Evolutionary conservation across 2,888 invertebrate species (phyloP).

Genomic region (Dascillus cervinus): DNA sequence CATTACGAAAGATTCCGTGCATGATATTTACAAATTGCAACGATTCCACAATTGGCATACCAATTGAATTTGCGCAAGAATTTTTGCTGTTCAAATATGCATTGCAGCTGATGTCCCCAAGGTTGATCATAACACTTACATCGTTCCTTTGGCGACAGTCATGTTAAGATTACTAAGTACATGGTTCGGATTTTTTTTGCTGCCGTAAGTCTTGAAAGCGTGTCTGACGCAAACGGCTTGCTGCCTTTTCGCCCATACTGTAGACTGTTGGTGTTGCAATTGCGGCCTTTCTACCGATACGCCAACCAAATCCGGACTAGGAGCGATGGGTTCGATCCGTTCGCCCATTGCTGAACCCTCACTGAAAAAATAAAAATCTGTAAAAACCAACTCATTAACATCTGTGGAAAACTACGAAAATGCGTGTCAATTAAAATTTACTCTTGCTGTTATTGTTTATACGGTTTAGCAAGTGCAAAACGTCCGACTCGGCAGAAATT

Average conservation of each 20-base stretch:
- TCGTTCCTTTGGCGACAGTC: slow-evolving; percentile 90
- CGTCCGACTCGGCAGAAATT: no score
- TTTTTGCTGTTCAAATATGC: no score
- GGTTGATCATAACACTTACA: slow-evolving; percentile 60
- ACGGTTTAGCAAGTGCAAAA: no score
- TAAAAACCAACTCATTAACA: no score
- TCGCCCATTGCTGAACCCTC: slow-evolving; percentile 41
- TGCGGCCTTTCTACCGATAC: slow-evolving; percentile 36
- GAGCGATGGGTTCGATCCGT: slow-evolving; percentile 26
- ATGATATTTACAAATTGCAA: no score
- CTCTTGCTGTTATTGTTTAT: no score
- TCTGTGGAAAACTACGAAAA: no score
- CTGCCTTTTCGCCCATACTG: slow-evolving; percentile 63
- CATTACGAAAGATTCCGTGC: no score
- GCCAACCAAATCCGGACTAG: slow-evolving; percentile 40
- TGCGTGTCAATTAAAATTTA: no score
- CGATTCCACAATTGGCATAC: no score
- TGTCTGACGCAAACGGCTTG: slow-evolving; percentile 83
- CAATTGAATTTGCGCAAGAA: no score
- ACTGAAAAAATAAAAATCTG: slow-evolving; percentile 34
- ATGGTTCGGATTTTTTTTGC: slow-evolving; percentile 77
- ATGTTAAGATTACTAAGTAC: slow-evolving; percentile 85
- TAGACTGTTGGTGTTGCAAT: slow-evolving; percentile 41
- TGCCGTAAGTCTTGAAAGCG: slow-evolving; percentile 85
- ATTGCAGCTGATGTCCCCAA: no score